phyloP scores from a whole-genome alignment of 2,797 vertebrate genomes.

The Spizella passerina region DNA sequence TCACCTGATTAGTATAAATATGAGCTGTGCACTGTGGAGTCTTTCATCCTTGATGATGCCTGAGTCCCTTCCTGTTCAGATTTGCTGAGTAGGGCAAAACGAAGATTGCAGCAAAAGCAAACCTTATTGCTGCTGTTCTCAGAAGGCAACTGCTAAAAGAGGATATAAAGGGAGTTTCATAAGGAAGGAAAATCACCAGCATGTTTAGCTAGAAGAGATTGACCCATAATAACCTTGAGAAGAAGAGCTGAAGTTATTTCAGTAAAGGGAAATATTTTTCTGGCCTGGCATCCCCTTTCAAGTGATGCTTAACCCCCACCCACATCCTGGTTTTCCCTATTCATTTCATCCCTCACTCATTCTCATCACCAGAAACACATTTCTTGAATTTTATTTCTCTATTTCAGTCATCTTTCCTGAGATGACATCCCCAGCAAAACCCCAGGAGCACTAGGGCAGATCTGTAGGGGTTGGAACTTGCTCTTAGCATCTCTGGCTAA shows the following conservation, averaged over 20 bases:
- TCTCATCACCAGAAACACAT: background rate
- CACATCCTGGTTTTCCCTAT: background rate
- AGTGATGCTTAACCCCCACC: conserved; percentile 1
- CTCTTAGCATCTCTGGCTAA: background rate
- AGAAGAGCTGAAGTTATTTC: conserved; percentile 9
- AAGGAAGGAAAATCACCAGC: conserved; percentile 56
- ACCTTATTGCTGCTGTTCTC: conserved; percentile 26
- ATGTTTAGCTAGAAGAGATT: conserved; percentile 28
- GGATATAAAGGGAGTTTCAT: conserved; percentile 62
- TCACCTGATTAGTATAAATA: conserved; percentile 27
- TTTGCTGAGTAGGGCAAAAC: conserved; percentile 65
- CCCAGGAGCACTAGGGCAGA: background rate
- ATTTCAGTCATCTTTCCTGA: background rate
- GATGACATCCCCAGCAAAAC: background rate
- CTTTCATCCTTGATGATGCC: conserved; percentile 17
- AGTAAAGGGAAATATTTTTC: conserved; percentile 24
- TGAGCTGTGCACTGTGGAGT: background rate
- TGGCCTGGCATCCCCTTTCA: background rate
- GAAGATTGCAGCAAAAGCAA: background rate
- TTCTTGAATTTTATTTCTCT: background rate
- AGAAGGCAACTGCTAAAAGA: conserved; percentile 45
- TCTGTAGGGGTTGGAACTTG: background rate
- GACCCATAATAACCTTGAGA: conserved; percentile 43
- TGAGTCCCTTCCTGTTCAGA: conserved; percentile 55
- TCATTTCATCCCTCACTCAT: background rate